Conservation (phyloP, 2,888 invertebrate species). For the Lycophotia porphyrea region DNA sequence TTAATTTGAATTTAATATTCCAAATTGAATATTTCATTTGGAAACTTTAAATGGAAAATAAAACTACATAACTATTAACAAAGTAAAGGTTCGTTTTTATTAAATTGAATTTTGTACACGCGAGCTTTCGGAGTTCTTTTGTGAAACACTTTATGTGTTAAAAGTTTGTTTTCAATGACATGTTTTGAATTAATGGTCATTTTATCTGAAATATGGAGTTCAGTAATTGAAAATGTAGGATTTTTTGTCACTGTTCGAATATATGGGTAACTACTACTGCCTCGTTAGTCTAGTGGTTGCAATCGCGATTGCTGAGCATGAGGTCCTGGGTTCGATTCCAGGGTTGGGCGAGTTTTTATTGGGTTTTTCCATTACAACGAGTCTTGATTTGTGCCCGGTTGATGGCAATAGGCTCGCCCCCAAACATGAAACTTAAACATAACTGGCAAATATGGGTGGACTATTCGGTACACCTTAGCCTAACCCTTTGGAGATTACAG, state of each 20-base stretch:
- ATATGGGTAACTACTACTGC: not conserved
- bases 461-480: no score
- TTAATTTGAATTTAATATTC: constrained; percentile 32
- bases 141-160: constrained; percentile 21
- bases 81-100: constrained; percentile 66
- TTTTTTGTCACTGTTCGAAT: not conserved
- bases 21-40: constrained; percentile 36
- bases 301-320: no score
- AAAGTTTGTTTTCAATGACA: constrained; percentile 40
- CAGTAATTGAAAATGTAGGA: not conserved
- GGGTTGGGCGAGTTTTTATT: no score
- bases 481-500: no score
- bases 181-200: constrained; percentile 24
- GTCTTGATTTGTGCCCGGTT: no score
- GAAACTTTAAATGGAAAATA: constrained; percentile 40
- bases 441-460: no score
- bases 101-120: constrained; percentile 67
- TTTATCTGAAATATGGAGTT: constrained; percentile 6
- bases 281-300: no score
- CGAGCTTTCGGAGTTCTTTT: constrained; percentile 36
- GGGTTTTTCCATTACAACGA: no score
- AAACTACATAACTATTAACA: constrained; percentile 38
- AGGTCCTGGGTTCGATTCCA: no score
- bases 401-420: no score
- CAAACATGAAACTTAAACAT: no score